Conservation (phyloP, 2,113 vertebrate genomes). For the Pygoscelis antarcticus region DNA sequence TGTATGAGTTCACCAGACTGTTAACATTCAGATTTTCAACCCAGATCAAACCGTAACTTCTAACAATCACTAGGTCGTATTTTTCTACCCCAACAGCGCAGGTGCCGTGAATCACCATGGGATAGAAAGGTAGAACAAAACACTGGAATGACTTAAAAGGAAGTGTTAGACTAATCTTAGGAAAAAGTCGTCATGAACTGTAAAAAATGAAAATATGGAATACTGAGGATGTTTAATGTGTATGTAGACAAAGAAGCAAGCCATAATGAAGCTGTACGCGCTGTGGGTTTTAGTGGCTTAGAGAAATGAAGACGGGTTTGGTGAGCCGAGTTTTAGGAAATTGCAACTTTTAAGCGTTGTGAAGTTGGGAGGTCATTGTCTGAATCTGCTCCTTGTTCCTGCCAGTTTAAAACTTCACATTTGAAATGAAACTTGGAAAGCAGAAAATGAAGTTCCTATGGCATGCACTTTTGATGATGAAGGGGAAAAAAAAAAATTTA, state of each 20-base stretch:
- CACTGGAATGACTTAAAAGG: background rate
- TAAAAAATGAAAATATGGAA: accelerated
- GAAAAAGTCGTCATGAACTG: background rate
- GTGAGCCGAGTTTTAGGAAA: background rate
- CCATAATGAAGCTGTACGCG: accelerated
- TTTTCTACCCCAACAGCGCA: background rate
- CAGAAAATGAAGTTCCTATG: background rate
- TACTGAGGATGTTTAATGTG: background rate
- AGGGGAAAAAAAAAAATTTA: no score
- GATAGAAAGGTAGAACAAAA: background rate
- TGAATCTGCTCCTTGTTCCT: background rate
- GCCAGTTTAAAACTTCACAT: background rate
- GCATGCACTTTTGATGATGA: background rate
- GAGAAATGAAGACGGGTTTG: background rate
- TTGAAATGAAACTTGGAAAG: background rate
- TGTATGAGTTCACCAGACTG: background rate
- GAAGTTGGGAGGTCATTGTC: background rate
- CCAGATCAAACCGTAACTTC: background rate
- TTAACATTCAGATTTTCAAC: background rate
- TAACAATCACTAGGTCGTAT: accelerated
- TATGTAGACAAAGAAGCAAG: background rate
- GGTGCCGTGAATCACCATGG: background rate
- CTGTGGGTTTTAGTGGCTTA: background rate
- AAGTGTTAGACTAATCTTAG: background rate
- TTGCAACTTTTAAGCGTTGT: background rate